Evolutionary conservation across 2,888 invertebrate genomes (phyloP).

Genomic region (Pardosa pseudoannulata): DNA sequence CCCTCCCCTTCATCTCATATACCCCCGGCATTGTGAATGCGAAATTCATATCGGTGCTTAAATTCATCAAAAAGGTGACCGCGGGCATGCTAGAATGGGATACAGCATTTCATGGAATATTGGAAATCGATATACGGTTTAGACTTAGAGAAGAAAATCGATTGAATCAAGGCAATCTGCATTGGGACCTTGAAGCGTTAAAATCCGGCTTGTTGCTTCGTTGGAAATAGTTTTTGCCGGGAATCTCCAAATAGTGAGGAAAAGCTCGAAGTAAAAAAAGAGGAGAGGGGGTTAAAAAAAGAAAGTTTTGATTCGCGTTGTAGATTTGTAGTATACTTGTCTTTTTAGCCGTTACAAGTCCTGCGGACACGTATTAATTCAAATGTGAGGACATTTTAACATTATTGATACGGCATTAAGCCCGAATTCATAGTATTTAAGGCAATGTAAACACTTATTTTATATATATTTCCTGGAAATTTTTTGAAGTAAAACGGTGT

Average conservation of each 20-base stretch:
- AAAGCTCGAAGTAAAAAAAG: no score
- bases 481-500: no score
- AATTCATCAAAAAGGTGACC: conserved; percentile 14
- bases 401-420: no score
- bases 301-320: no score
- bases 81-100: background rate
- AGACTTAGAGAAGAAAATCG: conserved; percentile 6
- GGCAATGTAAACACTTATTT: no score
- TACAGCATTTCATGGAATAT: background rate
- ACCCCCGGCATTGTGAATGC: background rate
- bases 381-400: no score
- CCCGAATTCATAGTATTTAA: no score
- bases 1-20: background rate
- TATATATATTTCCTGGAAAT: no score
- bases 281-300: no score
- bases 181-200: background rate
- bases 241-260: background rate
- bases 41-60: conserved; percentile 7
- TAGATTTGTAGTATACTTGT: background rate
- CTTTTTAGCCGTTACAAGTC: background rate
- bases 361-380: no score
- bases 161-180: conserved; percentile 11
- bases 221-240: background rate
- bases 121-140: conserved; percentile 11
- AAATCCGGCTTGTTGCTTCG: conserved; percentile 12